Conservation (phyloP, 1,140 invertebrate genomes). For the Steinernema khuongi region DNA sequence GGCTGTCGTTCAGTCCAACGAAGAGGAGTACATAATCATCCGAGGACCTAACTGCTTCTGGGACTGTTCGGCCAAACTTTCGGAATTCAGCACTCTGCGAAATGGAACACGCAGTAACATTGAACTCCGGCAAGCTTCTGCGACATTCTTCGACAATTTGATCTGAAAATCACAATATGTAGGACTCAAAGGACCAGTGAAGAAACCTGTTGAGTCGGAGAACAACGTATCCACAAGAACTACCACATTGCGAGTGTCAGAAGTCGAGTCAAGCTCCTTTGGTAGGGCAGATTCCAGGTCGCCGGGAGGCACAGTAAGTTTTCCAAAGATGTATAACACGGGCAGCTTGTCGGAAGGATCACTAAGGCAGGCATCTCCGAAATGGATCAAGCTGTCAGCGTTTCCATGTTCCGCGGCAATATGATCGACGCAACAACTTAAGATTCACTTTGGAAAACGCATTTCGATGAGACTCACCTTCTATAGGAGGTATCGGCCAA, state of each 20-base stretch:
- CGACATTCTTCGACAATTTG: background rate
- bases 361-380: constrained; percentile 49
- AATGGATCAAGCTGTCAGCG: constrained; percentile 46
- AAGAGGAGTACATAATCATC: background rate
- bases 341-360: constrained; percentile 32
- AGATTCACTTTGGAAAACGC: constrained; percentile 15
- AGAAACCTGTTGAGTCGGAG: constrained; percentile 23
- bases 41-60: background rate
- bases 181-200: background rate
- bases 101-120: background rate
- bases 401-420: constrained; percentile 48
- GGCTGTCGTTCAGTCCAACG: constrained; percentile 28
- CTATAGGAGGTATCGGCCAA: constrained; percentile 50
- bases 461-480: constrained; percentile 36
- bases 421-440: constrained; percentile 50
- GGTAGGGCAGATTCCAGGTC: constrained; percentile 20
- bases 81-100: background rate
- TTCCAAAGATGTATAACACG: constrained; percentile 45
- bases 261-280: background rate
- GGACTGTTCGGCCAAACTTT: constrained; percentile 17
- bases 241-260: constrained; percentile 21
- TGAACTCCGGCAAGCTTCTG: background rate
- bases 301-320: constrained; percentile 29
- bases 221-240: constrained; percentile 39
- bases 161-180: background rate